phyloP scores from a whole-genome alignment of 2,888 invertebrate species.

The Tromatobia lineatoria region DNA sequence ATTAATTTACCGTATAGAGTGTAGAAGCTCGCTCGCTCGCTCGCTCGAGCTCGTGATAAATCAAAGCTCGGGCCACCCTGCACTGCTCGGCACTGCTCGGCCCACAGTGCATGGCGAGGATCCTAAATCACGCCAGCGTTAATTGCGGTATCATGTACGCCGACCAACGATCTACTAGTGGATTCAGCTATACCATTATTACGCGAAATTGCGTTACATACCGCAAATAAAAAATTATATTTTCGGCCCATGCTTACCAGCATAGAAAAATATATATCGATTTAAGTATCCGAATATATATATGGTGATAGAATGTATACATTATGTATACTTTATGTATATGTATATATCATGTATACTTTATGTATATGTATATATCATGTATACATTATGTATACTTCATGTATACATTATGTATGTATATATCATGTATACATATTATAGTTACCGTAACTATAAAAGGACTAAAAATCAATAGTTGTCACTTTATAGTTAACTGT shows the following conservation, averaged over 20 bases:
- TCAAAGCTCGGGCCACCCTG: slow-evolving; percentile 73
- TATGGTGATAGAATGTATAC: too few relatives aligned
- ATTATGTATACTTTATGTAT: too few relatives aligned
- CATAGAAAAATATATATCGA: too few relatives aligned
- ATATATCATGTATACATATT: too few relatives aligned
- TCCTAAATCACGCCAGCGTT: slow-evolving; percentile 79
- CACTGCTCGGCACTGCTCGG: slow-evolving; percentile 78
- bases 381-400: too few relatives aligned
- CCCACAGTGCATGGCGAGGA: slow-evolving; percentile 63
- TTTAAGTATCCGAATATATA: too few relatives aligned
- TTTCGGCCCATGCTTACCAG: background rate
- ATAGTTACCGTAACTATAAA: too few relatives aligned
- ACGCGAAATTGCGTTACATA: background rate
- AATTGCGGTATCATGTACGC: slow-evolving; percentile 77
- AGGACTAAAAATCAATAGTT: too few relatives aligned
- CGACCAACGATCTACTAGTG: slow-evolving; percentile 68
- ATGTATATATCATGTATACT: too few relatives aligned
- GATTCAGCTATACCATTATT: slow-evolving; percentile 36
- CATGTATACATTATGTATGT: too few relatives aligned
- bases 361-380: too few relatives aligned
- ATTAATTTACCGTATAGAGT: slow-evolving; percentile 80
- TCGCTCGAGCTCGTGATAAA: slow-evolving; percentile 72
- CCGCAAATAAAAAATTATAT: background rate
- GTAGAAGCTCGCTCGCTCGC: slow-evolving; percentile 17
- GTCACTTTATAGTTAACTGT: too few relatives aligned